Base-by-base conservation (phyloP, 2,113 vertebrate species). In the Antennarius striatus region DNA sequence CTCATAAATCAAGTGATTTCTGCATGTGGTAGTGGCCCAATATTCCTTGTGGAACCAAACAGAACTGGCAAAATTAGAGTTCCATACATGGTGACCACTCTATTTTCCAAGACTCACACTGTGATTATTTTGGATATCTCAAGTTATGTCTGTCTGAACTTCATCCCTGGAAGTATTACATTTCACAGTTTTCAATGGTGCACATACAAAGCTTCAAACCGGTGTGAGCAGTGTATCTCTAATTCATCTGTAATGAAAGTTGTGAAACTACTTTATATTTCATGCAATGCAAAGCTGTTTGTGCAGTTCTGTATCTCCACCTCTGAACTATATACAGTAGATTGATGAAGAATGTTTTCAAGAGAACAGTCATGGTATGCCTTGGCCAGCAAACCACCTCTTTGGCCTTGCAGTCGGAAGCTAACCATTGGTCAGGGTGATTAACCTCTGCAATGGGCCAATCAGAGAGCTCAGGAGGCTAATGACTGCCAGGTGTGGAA, bases 391-490 rank as follows among this genome's bases (percentile, higher is more conserved):
- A 63, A 42, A 36, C 69, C 68, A 80, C 45, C 71, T 74, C 71
- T 36, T 58, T 32, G 17, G 73, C 61, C 63, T 36, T 15, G 15
- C 72, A 52, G 71, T 68, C 78, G 69, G 71, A 82, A 79, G 71
- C 72, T 2, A 74, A 53, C 69, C 42, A 67, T 64, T 64, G 75
- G 70, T 75, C 73, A 56, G 42, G 62, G 83, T 69, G 73, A 86
- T 89, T 88, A 85, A 83, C 88, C 86, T 83, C 69, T 77, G 54
- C 67, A 77, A 81, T 57, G 70, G 71, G 76, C 82, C 81, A 84
- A 81, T 75, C 74, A 69, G 67, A 48, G 75, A 69, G 82, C 61
- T 78, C 81, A 71, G 75, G 52, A 36, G 77, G 69, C 69, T 84
- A 85, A 87, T 63, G 58, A 63, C 74, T 81, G 56, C 79, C 86